These are phyloP conservation scores for Dryococelus australis DNA, from an alignment of 2,888 invertebrate genomes.

Conservation along the genomic window DNA sequence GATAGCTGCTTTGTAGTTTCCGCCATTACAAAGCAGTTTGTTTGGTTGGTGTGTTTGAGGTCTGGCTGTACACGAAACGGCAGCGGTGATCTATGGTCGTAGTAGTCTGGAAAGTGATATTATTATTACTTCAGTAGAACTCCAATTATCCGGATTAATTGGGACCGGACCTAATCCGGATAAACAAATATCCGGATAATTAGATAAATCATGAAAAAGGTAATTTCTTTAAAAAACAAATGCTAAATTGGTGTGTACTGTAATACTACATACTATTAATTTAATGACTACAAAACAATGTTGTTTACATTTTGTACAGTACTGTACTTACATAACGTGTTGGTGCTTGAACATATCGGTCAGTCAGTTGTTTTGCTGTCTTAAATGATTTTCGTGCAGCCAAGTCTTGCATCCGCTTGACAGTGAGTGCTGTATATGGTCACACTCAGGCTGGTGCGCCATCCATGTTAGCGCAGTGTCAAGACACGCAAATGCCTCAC, in stretches of 20 bases:
- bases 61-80: no score
- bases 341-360: no score
- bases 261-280: background rate
- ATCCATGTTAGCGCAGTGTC: no score
- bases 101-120: no score
- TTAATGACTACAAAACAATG: background rate
- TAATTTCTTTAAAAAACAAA: background rate
- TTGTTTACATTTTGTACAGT: background rate
- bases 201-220: background rate
- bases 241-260: background rate
- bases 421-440: slow-evolving; percentile 36
- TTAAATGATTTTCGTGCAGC: slow-evolving; percentile 41
- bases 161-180: background rate
- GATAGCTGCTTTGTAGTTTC: no score
- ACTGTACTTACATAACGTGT: background rate
- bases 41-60: no score
- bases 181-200: background rate
- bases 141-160: background rate
- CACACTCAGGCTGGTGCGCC: slow-evolving; percentile 45
- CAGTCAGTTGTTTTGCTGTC: slow-evolving; percentile 38
- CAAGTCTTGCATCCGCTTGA: slow-evolving; percentile 41
- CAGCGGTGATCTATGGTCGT: no score
- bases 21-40: no score
- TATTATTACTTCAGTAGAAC: no score
- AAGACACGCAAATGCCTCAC: no score